These are phyloP conservation scores for Cranoglanis bouderius DNA, from an alignment of 2,113 vertebrate species.

Conservation along the genomic window DNA sequence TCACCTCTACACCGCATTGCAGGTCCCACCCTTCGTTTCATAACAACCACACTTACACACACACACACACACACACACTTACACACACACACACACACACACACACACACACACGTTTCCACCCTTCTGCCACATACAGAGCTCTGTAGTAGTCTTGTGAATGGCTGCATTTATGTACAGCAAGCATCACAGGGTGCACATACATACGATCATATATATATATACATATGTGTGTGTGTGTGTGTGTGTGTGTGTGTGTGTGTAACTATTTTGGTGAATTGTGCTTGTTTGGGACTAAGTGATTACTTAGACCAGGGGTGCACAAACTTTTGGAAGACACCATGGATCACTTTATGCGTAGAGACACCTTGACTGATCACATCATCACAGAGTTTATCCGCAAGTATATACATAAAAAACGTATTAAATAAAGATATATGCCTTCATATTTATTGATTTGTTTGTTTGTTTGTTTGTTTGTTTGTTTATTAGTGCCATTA, in stretches of 20 bases:
- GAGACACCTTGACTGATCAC: neutral
- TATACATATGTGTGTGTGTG: too few relatives aligned
- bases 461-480: neutral
- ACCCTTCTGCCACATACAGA: neutral
- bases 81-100: neutral
- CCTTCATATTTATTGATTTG: neutral
- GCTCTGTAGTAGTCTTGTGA: neutral
- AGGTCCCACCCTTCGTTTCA: neutral
- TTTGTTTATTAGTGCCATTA: neutral
- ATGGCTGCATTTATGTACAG: neutral
- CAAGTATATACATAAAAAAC: neutral
- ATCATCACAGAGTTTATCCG: neutral
- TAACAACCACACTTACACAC: neutral
- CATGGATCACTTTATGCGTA: neutral
- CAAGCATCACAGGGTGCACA: neutral
- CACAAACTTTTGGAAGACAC: neutral
- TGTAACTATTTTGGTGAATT: neutral
- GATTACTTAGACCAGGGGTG: neutral
- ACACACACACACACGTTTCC: constrained; percentile 2
- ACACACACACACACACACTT: neutral
- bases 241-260: too few relatives aligned
- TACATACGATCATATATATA: neutral
- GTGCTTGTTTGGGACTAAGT: neutral
- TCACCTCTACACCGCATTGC: constrained; percentile 12
- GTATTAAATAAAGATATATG: neutral